Percentiles rank a stretch among this genome's conserved stretches.
Conservation (phyloP, 2,888 invertebrate genomes). For the Dromius quadrimaculatus region DNA sequence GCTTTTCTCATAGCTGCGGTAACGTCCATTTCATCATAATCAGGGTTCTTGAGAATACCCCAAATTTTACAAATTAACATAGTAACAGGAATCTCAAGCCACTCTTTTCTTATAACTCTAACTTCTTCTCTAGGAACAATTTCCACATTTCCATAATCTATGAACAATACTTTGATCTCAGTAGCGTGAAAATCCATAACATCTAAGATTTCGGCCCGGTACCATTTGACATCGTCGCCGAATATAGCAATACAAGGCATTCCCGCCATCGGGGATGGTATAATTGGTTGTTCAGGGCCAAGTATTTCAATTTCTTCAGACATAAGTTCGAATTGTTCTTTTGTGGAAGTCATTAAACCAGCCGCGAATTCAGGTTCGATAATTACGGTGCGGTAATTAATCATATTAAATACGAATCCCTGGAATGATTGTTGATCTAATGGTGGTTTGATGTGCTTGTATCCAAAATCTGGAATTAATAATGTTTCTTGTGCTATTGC, state of each 20-base stretch:
- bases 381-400: constrained; percentile 59
- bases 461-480: constrained; percentile 57
- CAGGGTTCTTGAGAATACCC: constrained; percentile 63
- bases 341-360: constrained; percentile 62
- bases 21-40: constrained; percentile 58
- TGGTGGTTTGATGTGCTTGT: constrained; percentile 63
- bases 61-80: constrained; percentile 69
- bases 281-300: constrained; percentile 65
- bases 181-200: constrained; percentile 64
- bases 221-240: constrained; percentile 76
- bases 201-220: constrained; percentile 75
- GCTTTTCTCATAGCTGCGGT: constrained; percentile 2
- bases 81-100: constrained; percentile 69
- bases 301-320: constrained; percentile 68
- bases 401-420: constrained; percentile 63
- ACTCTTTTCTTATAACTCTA: constrained; percentile 68
- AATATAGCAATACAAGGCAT: constrained; percentile 75
- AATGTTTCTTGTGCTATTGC: background rate
- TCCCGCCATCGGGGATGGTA: constrained; percentile 67
- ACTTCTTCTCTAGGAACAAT: constrained; percentile 66
- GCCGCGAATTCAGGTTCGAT: constrained; percentile 54
- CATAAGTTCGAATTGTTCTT: constrained; percentile 67
- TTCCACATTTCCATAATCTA: constrained; percentile 82
- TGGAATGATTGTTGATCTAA: constrained; percentile 63
- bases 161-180: constrained; percentile 74